These are phyloP conservation scores for Volucella zonaria DNA, from an alignment of 2,888 invertebrate species.

Conservation along the genomic window DNA sequence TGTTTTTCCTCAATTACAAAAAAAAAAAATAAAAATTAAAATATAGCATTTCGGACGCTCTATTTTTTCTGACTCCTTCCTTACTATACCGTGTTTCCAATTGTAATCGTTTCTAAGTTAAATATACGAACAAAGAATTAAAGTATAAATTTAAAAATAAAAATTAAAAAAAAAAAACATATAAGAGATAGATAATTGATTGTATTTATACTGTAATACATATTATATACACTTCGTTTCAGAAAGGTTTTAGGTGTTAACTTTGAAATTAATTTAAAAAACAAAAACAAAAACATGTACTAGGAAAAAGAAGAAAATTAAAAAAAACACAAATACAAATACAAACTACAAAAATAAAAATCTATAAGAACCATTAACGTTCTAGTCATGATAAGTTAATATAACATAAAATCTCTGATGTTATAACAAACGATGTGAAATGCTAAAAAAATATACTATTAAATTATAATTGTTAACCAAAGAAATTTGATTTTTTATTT, in stretches of 20 bases:
- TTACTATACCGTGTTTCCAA: conserved; percentile 35
- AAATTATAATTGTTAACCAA: conserved; percentile 82
- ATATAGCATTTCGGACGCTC: not conserved
- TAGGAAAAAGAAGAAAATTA: conserved; percentile 9
- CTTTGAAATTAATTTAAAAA: conserved; percentile 42
- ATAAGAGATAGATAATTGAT: conserved; percentile 21
- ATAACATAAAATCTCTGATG: conserved; percentile 74
- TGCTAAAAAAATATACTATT: conserved; percentile 79
- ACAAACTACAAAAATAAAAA: conserved; percentile 35
- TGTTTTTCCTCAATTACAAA: too few species aligned
- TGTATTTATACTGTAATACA: conserved; percentile 58
- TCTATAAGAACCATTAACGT: conserved; percentile 55
- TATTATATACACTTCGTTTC: conserved; percentile 49
- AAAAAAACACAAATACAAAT: conserved; percentile 9
- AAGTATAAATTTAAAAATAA: conserved; percentile 31
- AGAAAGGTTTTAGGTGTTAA: conserved; percentile 54
- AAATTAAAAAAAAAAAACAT: not conserved
- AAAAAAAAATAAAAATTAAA: not conserved
- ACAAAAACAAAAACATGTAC: conserved; percentile 30
- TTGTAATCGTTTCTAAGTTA: conserved; percentile 28
- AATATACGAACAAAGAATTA: not conserved
- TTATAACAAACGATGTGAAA: conserved; percentile 73
- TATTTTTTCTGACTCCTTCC: conserved; percentile 34
- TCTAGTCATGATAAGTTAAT: conserved; percentile 64
- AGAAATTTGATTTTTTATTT: conserved; percentile 39